phyloP scores from a whole-genome alignment of 2,797 vertebrate species.

The Typhlichthys subterraneus region DNA sequence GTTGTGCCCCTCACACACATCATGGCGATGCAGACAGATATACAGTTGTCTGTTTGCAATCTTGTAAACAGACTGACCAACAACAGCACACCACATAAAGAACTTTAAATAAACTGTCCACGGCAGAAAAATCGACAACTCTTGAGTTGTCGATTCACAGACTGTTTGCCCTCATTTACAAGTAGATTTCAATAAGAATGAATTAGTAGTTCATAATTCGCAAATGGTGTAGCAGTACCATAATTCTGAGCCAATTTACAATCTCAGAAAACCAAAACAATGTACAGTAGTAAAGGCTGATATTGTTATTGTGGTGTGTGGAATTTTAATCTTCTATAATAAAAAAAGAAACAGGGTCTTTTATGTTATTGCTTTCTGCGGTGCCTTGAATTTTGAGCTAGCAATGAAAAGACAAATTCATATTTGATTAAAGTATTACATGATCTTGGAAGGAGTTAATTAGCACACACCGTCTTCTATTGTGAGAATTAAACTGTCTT shows the following conservation, averaged over 20 bases:
- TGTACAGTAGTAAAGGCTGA: slow-evolving; percentile 28
- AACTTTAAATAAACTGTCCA: neutral
- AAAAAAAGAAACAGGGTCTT: neutral
- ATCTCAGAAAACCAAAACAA: slow-evolving; percentile 21
- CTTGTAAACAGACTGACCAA: neutral
- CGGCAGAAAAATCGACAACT: no score
- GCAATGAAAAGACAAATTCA: slow-evolving; percentile 47
- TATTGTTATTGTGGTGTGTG: slow-evolving; percentile 35
- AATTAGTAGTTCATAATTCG: slow-evolving; percentile 20
- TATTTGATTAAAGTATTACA: slow-evolving; percentile 35
- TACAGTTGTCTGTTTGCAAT: no score
- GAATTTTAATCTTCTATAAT: slow-evolving; percentile 35
- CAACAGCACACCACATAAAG: neutral
- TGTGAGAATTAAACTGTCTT: slow-evolving; percentile 37
- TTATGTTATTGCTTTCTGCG: slow-evolving; percentile 1
- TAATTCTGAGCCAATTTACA: slow-evolving; percentile 30
- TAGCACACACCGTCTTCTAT: slow-evolving; percentile 49
- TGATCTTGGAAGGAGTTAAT: slow-evolving; percentile 62
- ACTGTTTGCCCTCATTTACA: slow-evolving; percentile 1
- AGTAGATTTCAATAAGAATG: slow-evolving; percentile 28
- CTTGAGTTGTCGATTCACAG: no score
- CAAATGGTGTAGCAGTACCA: slow-evolving; percentile 24
- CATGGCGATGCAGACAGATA: neutral
- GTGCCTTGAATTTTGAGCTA: slow-evolving; percentile 43
- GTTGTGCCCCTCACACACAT: slow-evolving; percentile 4